Base-by-base conservation (phyloP, 2,888 invertebrate genomes). In the Synanthedon myopaeformis region DNA sequence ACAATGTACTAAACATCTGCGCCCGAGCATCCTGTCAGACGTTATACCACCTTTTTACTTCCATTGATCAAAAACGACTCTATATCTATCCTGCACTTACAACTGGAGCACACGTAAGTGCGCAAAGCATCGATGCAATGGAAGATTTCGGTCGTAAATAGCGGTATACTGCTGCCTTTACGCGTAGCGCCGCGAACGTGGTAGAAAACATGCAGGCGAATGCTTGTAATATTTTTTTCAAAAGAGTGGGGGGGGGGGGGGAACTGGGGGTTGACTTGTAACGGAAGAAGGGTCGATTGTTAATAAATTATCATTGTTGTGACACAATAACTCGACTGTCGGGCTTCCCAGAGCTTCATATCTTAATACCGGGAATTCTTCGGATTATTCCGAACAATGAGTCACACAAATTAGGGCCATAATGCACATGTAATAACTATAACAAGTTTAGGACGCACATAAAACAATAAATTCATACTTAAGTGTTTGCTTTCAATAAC, bases 1-100 rank as follows among this genome's bases (percentile, higher is more conserved):
- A 79, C 76, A 77, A 80, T 64, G 79, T 81, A 78, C 80, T 82
- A 82, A 72, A 82, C 86, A 86, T 85, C 85, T 86, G 86, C 86
- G 83, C 78, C 66, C 67, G 81, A 69, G 84, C 84, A 85, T 86
- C 85, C 86, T 85, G 85, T 82, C 79, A 13, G 71, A 78, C 80
- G 78, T 82, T 78, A 81, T 75, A 71, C 72, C 74, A 80, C 76
- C 73, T 82, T 79, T 78, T 76, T 76, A 70, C 75, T 69, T 73
- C 74, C 76, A 81, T 80, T 79, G 76, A 81, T 77, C 75, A 76
- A 66, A 61, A 62, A 63, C 64, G 66, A 62, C 61, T 77, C 35
- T 45, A 69, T 57, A 54, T 60, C 70, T 67, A 65, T 85, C 83
- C 74, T 72, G 75, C 70, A 61, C 70, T 58, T 54, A 61, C 68